phyloP scores from a whole-genome alignment of 2,797 vertebrate species.

The Cossypha polioptera region DNA sequence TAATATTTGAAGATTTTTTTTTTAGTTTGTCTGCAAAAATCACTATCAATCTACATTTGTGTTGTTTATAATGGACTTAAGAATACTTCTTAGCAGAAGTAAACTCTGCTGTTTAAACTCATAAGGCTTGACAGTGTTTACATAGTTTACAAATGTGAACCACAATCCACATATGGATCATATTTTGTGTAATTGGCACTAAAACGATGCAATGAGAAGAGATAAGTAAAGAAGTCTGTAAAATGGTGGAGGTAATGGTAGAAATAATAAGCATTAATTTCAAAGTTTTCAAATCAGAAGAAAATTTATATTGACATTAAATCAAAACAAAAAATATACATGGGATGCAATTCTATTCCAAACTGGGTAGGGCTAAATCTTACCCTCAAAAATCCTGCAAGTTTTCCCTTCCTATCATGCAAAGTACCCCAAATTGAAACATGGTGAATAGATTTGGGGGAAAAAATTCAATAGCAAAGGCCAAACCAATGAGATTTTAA shows the following conservation, averaged over 20 bases:
- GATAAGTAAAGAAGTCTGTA: slow-evolving; percentile 52
- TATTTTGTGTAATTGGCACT: slow-evolving; percentile 54
- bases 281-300: slow-evolving; percentile 36
- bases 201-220: slow-evolving; percentile 33
- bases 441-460: rapidly evolving
- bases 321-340: slow-evolving; percentile 5
- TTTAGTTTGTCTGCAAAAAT: background rate
- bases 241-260: slow-evolving; percentile 17
- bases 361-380: background rate
- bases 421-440: background rate
- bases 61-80: slow-evolving; percentile 46
- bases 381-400: background rate
- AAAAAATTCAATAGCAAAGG: background rate
- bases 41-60: background rate
- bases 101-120: slow-evolving; percentile 54
- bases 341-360: background rate
- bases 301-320: slow-evolving; percentile 25
- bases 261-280: slow-evolving; percentile 48
- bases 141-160: slow-evolving; percentile 58
- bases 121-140: slow-evolving; percentile 63
- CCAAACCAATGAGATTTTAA: background rate
- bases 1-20: background rate
- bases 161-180: slow-evolving; percentile 48
- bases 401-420: background rate
- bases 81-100: slow-evolving; percentile 16